Conservation (phyloP, 2,113 vertebrate genomes). For the Anoplopoma fimbria region DNA sequence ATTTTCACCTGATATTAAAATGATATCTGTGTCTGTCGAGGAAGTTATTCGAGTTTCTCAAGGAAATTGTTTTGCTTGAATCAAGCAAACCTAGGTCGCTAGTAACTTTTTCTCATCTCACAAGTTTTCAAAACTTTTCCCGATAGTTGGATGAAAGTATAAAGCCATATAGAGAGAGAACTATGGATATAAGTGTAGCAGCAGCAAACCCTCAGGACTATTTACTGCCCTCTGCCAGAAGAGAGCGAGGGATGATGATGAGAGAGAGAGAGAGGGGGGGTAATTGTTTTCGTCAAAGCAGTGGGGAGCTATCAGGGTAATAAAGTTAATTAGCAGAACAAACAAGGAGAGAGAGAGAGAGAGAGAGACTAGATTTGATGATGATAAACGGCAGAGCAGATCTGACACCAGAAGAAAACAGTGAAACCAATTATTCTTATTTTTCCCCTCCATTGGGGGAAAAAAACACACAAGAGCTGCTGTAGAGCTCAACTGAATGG, state of each 20-base stretch:
- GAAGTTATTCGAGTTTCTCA: background rate
- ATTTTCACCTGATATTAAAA: background rate
- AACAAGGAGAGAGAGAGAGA: conserved; percentile 84
- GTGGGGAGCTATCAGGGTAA: conserved; percentile 99
- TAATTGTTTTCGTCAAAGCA: conserved; percentile 99
- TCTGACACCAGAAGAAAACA: conserved; percentile 72
- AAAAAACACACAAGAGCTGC: conserved; percentile 66
- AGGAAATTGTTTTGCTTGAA: background rate
- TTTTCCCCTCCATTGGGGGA: conserved; percentile 51
- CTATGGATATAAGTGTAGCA: conserved; percentile 1
- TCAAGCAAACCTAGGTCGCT: background rate
- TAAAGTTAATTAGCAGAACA: conserved; percentile 99
- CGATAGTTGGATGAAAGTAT: background rate
- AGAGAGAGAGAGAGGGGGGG: conserved; percentile 86
- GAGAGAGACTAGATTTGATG: conserved; percentile 53
- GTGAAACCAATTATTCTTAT: conserved; percentile 83
- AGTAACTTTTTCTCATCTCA: conserved; percentile 15
- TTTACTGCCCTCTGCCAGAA: conserved; percentile 64
- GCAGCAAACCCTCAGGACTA: conserved; percentile 57
- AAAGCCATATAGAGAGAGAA: background rate
- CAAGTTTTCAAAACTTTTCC: conserved; percentile 12
- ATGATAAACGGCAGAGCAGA: conserved; percentile 63
- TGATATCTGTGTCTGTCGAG: background rate
- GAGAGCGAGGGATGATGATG: conserved; percentile 56
- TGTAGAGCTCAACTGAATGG: conserved; percentile 50